These are phyloP conservation scores for Trachymyrmex cornetzi DNA, from an alignment of 1,140 invertebrate species.

Conservation along the genomic window DNA sequence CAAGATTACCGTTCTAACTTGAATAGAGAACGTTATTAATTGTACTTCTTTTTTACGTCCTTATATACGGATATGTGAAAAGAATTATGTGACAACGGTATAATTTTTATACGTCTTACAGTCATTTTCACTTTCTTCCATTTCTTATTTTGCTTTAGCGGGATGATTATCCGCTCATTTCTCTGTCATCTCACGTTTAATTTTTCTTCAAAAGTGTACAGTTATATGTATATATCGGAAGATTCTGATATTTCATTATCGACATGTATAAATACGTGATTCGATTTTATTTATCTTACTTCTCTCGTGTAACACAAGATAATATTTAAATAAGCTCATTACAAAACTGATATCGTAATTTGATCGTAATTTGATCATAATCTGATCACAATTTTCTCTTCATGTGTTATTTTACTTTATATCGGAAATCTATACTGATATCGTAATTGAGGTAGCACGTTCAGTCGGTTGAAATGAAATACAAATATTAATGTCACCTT, in stretches of 20 bases:
- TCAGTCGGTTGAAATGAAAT: slow-evolving; percentile 16
- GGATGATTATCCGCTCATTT: slow-evolving; percentile 7
- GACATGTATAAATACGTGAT: not conserved
- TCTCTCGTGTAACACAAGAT: not conserved
- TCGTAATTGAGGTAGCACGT: not conserved
- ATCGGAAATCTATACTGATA: slow-evolving; percentile 1
- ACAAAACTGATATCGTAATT: slow-evolving; percentile 19
- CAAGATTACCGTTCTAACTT: slow-evolving; percentile 15
- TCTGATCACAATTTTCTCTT: slow-evolving; percentile 26
- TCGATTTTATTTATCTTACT: slow-evolving; percentile 38
- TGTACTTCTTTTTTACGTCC: not conserved
- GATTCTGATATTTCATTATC: slow-evolving; percentile 25
- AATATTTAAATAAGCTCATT: slow-evolving; percentile 42
- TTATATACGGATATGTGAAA: not conserved
- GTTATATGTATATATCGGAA: not conserved
- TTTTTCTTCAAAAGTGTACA: not conserved
- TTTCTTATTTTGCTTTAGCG: slow-evolving; percentile 8
- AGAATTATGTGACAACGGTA: slow-evolving; percentile 7
- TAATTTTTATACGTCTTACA: slow-evolving; percentile 56
- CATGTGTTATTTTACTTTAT: slow-evolving; percentile 25
- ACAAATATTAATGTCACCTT: not conserved
- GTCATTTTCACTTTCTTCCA: slow-evolving; percentile 19
- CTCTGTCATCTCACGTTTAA: slow-evolving; percentile 4
- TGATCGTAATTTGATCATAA: not conserved
- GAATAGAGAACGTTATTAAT: slow-evolving; percentile 25